Evolutionary conservation across 2,888 invertebrate genomes (phyloP), one percentile per base, ranked within the genome.

Genomic region (Isotomurus palustris): DNA sequence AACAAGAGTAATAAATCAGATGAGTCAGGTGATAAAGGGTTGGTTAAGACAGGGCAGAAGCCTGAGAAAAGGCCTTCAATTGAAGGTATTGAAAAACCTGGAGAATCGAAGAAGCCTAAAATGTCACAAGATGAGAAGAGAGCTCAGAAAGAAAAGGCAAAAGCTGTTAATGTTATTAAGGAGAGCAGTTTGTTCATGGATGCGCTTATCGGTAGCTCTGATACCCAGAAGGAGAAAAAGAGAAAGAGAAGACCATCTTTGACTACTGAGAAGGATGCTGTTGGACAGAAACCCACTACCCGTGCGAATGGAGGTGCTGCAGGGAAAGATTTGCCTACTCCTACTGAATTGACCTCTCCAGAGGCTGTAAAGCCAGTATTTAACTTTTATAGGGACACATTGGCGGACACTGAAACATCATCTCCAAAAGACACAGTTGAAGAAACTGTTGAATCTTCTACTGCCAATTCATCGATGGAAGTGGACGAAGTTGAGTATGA

Each of bases 181-280:
- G 95, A 95, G 75, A 92, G 92, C 73, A 90, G 89, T 72, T 85
- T 91, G 77, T 95, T 95, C 74, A 92, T 92, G 86, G 92, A 93
- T 75, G 92, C 92, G 0, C 78, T 95, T 32, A 82, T 83, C 66
- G 87, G 87, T 2, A 84, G 85, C 1, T 22, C 59, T 2, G 59
- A 61, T 14, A 17, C 47, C 1, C 25, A 56, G 2, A 69, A 66
- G 64, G 82, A 84, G 1, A 84, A 85, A 71, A 92, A 91, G 73
- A 80, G 87, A 57, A 90, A 89, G 76, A 82, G 90, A 43, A 80
- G 87, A 41, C 61, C 56, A 17, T 67, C 66, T 19, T 58, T 60
- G n/a, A 53, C 60, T 19, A 54, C 51, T 38, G 62, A 59, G 14
- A 69, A 67, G 36, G 70, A 72, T 43, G n/a, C 51, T 24, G 25